phyloP scores from a whole-genome alignment of 2,888 invertebrate genomes.

The Apamea sordens region DNA sequence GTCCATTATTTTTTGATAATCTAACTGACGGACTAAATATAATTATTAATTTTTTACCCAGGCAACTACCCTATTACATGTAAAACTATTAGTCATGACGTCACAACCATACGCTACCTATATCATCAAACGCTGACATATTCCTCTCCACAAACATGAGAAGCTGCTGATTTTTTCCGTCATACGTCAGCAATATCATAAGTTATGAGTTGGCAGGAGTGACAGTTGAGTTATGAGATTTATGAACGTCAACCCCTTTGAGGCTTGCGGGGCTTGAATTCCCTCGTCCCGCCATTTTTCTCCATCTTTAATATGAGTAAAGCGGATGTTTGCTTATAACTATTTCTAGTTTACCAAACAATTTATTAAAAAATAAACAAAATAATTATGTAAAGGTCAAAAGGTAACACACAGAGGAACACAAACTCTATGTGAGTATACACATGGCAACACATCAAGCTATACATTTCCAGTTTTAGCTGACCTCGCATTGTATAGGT shows the following conservation, averaged over 20 bases:
- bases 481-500: too few species aligned
- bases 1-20: too few species aligned
- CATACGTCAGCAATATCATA: conserved; percentile 50
- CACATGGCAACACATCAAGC: too few species aligned
- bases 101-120: background rate
- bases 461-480: too few species aligned
- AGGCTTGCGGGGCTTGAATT: conserved; percentile 31
- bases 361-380: background rate
- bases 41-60: too few species aligned
- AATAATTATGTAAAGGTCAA: background rate
- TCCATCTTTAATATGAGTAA: background rate
- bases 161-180: conserved; percentile 41
- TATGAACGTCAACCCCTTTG: conserved; percentile 48
- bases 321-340: conserved; percentile 20
- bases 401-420: background rate
- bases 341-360: conserved; percentile 1
- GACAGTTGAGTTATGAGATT: conserved; percentile 60
- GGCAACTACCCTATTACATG: too few species aligned
- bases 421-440: background rate
- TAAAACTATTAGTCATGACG: conserved; percentile 13
- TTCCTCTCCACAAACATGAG: conserved; percentile 17
- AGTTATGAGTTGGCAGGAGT: conserved; percentile 41
- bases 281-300: conserved; percentile 24
- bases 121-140: conserved; percentile 4
- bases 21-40: too few species aligned